Evolutionary conservation across 2,113 vertebrate genomes (phyloP).

Genomic region (Anoplopoma fimbria): DNA sequence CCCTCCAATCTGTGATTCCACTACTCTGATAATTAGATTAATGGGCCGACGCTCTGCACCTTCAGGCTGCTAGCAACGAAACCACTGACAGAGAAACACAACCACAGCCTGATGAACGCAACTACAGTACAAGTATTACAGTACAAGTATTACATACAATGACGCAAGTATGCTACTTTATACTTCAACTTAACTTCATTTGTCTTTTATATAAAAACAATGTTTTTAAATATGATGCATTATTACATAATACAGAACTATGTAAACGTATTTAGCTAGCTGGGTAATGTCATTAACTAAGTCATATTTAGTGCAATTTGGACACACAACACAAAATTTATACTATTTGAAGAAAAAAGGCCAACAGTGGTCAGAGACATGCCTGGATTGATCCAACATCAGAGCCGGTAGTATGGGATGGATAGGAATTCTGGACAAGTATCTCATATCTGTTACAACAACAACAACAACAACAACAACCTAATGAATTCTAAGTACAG

Average conservation of each 20-base stretch:
- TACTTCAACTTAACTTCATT: background rate
- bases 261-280: background rate
- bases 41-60: constrained; percentile 8
- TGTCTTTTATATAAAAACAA: background rate
- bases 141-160: background rate
- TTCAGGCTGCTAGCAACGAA: background rate
- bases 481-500: too few relatives aligned
- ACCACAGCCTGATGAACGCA: background rate
- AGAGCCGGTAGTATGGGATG: too few relatives aligned
- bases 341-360: too few relatives aligned
- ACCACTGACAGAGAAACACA: background rate
- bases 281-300: too few relatives aligned
- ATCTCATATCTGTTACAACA: too few relatives aligned
- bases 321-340: too few relatives aligned
- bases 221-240: background rate
- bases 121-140: too few relatives aligned
- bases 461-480: too few relatives aligned
- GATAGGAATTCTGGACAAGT: too few relatives aligned
- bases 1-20: constrained; percentile 56
- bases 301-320: background rate
- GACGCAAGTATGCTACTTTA: background rate
- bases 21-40: constrained; percentile 55
- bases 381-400: too few relatives aligned
- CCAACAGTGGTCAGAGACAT: too few relatives aligned
- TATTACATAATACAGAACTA: background rate